phyloP scores from a whole-genome alignment of 2,888 invertebrate genomes.

The Gastrophysa polygoni region DNA sequence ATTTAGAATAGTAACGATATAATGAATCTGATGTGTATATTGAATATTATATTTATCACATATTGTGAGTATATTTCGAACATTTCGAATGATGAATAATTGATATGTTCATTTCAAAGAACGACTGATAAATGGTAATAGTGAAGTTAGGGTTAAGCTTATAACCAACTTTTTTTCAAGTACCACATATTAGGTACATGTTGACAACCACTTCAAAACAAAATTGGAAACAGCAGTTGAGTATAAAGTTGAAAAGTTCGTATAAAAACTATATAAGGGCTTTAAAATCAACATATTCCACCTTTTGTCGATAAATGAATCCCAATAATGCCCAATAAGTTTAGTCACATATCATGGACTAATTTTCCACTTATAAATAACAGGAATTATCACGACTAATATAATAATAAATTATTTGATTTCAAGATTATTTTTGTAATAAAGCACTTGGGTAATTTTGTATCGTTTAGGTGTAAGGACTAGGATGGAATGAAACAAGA shows the following conservation, averaged over 20 bases:
- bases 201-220: not conserved
- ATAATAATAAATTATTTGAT: slow-evolving; percentile 19
- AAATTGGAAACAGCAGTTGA: not conserved
- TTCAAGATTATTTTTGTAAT: slow-evolving; percentile 33
- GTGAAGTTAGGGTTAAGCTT: slow-evolving; percentile 33
- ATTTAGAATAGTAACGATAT: slow-evolving; percentile 44
- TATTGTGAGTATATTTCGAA: slow-evolving; percentile 1
- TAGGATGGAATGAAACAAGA: slow-evolving; percentile 19
- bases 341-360: not conserved
- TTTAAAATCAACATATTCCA: too few species aligned
- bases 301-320: too few species aligned
- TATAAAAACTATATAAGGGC: too few species aligned
- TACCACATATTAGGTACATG: not conserved
- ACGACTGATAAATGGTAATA: slow-evolving; percentile 36
- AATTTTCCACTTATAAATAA: slow-evolving; percentile 16
- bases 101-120: slow-evolving; percentile 28
- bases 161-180: slow-evolving; percentile 2
- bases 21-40: slow-evolving; percentile 25
- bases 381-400: slow-evolving; percentile 11
- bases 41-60: slow-evolving; percentile 15
- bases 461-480: slow-evolving; percentile 30
- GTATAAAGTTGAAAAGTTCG: too few species aligned
- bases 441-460: slow-evolving; percentile 31
- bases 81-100: not conserved
- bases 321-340: slow-evolving; percentile 1